Evolutionary conservation across 2,888 invertebrate genomes (phyloP).

Genomic region (Coleophora flavipennella): DNA sequence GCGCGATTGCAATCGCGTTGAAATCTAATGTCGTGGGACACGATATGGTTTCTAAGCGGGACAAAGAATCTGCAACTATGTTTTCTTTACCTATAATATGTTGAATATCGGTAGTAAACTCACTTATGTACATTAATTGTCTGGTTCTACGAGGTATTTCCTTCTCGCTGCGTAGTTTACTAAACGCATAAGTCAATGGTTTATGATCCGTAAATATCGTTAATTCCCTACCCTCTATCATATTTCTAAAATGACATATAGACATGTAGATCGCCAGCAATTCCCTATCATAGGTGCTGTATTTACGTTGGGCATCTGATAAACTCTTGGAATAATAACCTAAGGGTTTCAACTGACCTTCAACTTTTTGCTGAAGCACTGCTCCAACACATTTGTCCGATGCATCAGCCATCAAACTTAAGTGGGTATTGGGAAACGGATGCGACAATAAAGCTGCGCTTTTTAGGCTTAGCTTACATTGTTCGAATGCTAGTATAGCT

Average conservation of each 20-base stretch:
- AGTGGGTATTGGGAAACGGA: slow-evolving; percentile 5
- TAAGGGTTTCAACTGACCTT: slow-evolving; percentile 23
- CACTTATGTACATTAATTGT: slow-evolving; percentile 13
- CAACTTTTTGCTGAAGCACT: slow-evolving; percentile 28
- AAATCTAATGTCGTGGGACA: slow-evolving; percentile 7
- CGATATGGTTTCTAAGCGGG: slow-evolving; percentile 6
- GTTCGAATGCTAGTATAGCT: slow-evolving; percentile 11
- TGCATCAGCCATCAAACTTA: slow-evolving; percentile 18
- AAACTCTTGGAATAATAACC: slow-evolving; percentile 31
- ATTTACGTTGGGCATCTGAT: slow-evolving; percentile 24
- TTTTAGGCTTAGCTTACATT: slow-evolving; percentile 10
- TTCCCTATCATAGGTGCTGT: slow-evolving; percentile 20
- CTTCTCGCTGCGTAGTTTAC: slow-evolving; percentile 4
- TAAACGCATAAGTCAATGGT: no score
- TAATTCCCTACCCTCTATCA: slow-evolving; percentile 13
- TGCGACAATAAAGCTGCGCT: slow-evolving; percentile 10
- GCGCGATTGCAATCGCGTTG: slow-evolving; percentile 1
- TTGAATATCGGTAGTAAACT: slow-evolving; percentile 10
- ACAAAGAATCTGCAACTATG: slow-evolving; percentile 10
- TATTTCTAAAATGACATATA: slow-evolving; percentile 12
- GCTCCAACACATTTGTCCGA: slow-evolving; percentile 30
- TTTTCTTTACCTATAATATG: slow-evolving; percentile 9
- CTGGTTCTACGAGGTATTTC: slow-evolving; percentile 12
- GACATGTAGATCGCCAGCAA: slow-evolving; percentile 15
- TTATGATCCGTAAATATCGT: slow-evolving; percentile 17